Evolutionary conservation across 2,797 vertebrate genomes (phyloP), one percentile per base, ranked within the genome.

Genomic region (Odontamblyopus rebecca): DNA sequence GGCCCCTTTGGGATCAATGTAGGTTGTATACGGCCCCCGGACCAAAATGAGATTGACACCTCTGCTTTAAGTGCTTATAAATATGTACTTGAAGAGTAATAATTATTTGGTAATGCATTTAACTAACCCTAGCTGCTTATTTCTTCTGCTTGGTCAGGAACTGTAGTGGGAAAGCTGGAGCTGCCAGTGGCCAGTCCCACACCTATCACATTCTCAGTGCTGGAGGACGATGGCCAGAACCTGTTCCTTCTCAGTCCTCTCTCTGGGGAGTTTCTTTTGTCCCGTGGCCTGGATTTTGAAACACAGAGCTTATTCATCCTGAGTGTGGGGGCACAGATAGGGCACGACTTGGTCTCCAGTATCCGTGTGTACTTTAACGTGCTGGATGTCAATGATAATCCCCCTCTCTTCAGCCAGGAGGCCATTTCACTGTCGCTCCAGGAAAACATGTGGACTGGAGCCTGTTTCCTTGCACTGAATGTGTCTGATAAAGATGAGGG

Each of bases 341-440:
- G 88, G 76, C 86, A 83, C 56, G 64, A 48, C 15, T 82, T 75
- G 70, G 82, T 90, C 11, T 88, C 86, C 62, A 73, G 87, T 86
- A 89, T 93, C 88, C 87, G 93, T 69, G 91, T 94, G 27, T 94
- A 94, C 82, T 92, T 95, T 76, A 95, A 85, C 60, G 92, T 94
- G 80, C 27, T 92, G 69, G 92, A 94, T 70, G 89, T 94, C 74
- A 95, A 95, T 2, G 94, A 94, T 88, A 94, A 94, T 81, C 84
- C 89, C 38, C 94, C 93, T 2, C 73, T 90, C 70, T 94, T 94
- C 80, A 87, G 82, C 38, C 86, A 77, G 56, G 84, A 85, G 1
- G 44, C 57, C 59, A 88, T 91, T 71, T 88, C 83, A 61, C 75
- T 73, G 1, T 85, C 83, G 1, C 27, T 95, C 66, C 77, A 69